Evolutionary conservation across 2,888 invertebrate species (phyloP).

Genomic region (Drosophila yooni): DNA sequence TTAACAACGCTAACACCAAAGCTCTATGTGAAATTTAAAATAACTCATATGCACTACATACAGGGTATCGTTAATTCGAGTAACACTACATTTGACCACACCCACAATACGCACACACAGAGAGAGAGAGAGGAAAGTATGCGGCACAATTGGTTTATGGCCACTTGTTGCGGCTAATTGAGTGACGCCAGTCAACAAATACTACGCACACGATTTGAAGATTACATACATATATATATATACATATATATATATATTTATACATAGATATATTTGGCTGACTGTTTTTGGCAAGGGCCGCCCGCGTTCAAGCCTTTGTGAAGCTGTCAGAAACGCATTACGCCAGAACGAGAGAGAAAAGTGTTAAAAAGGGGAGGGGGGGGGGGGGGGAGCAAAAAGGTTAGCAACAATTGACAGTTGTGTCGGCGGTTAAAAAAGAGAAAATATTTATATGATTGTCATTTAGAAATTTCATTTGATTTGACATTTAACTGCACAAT

Average conservation of each 20-base stretch:
- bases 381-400: conserved; percentile 1
- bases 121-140: conserved; percentile 57
- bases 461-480: conserved; percentile 76
- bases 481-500: conserved; percentile 61
- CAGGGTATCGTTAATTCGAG: conserved; percentile 26
- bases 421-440: conserved; percentile 58
- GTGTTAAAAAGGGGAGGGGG: background rate
- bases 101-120: conserved; percentile 36
- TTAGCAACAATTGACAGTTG: conserved; percentile 60
- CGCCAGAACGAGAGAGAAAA: conserved; percentile 1
- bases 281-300: conserved; percentile 44
- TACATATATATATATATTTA: conserved; percentile 6
- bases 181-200: conserved; percentile 60
- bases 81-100: conserved; percentile 42
- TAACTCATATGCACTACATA: background rate
- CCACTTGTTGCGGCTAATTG: conserved; percentile 78
- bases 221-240: conserved; percentile 60
- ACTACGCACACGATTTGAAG: conserved; percentile 50
- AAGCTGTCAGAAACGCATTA: conserved; percentile 71
- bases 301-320: conserved; percentile 30
- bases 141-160: conserved; percentile 59
- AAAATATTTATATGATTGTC: conserved; percentile 79
- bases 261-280: conserved; percentile 12
- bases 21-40: background rate
- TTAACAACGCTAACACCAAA: background rate